phyloP scores from a whole-genome alignment of 2,113 vertebrate genomes.

The Rallus limicola region DNA sequence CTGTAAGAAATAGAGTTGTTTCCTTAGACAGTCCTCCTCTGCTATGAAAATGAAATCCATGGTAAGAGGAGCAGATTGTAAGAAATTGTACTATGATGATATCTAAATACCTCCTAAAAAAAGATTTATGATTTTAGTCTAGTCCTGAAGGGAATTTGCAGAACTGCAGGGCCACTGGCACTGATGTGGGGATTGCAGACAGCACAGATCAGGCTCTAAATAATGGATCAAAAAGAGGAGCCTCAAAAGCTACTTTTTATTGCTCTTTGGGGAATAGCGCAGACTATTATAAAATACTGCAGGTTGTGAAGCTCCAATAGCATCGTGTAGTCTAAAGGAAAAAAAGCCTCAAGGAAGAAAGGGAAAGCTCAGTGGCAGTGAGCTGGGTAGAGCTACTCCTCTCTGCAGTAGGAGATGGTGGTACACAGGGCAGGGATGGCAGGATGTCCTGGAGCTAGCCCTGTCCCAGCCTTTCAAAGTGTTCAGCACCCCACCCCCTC shows the following conservation, averaged over 20 bases:
- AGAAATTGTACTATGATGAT: constrained; percentile 28
- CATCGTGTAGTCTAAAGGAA: not conserved
- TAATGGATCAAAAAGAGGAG: constrained; percentile 62
- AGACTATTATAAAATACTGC: constrained; percentile 47
- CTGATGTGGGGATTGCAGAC: constrained; percentile 51
- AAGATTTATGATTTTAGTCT: constrained; percentile 35
- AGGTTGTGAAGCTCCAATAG: constrained; percentile 19
- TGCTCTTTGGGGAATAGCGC: constrained; percentile 12
- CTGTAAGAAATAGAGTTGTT: constrained; percentile 55
- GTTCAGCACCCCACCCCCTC: not conserved
- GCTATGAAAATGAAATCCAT: constrained; percentile 57
- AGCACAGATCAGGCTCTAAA: constrained; percentile 58
- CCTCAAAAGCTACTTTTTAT: constrained; percentile 50
- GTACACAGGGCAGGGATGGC: not conserved
- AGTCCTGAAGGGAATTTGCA: constrained; percentile 48
- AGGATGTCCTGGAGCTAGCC: fast-evolving
- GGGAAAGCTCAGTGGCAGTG: not conserved
- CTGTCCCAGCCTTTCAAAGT: fast-evolving
- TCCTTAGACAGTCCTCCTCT: constrained; percentile 52
- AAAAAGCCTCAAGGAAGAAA: not conserved
- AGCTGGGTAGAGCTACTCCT: not conserved
- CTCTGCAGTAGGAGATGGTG: not conserved
- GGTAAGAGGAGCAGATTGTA: constrained; percentile 44
- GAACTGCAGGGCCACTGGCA: constrained; percentile 23
- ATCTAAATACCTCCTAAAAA: constrained; percentile 52